Conservation (phyloP, 1,140 invertebrate genomes). For the Cataglyphis hispanica region DNA sequence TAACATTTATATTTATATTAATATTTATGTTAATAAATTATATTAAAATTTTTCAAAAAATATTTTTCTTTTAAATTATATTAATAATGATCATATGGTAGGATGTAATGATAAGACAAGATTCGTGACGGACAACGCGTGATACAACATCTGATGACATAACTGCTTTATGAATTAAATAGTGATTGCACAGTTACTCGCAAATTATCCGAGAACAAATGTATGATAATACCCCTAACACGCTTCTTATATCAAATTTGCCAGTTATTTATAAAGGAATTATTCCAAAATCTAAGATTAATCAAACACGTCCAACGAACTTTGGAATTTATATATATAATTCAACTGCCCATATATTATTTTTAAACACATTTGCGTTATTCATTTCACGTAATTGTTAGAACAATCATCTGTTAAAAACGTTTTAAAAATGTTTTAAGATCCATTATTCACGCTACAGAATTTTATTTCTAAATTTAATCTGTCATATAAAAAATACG, state of each 20-base stretch:
- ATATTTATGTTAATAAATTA: too few species aligned
- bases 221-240: constrained; percentile 14
- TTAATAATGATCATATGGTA: background rate
- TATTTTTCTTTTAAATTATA: background rate
- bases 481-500: background rate
- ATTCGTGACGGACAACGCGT: background rate
- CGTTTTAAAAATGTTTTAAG: background rate
- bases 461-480: background rate
- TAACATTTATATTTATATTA: too few species aligned
- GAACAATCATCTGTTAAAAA: constrained; percentile 7
- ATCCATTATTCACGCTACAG: background rate
- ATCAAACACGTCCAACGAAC: background rate
- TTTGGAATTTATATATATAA: constrained; percentile 25
- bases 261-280: constrained; percentile 21
- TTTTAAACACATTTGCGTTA: background rate
- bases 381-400: background rate
- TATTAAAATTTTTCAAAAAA: too few species aligned
- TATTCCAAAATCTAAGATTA: constrained; percentile 23
- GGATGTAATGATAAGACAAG: constrained; percentile 1
- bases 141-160: constrained; percentile 4
- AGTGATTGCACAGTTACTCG: constrained; percentile 11
- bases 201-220: constrained; percentile 13
- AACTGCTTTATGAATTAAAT: constrained; percentile 61
- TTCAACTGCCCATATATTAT: constrained; percentile 3
- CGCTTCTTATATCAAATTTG: constrained; percentile 2